Conservation (phyloP, 2,797 vertebrate species). For the Macroramphosus scolopax region DNA sequence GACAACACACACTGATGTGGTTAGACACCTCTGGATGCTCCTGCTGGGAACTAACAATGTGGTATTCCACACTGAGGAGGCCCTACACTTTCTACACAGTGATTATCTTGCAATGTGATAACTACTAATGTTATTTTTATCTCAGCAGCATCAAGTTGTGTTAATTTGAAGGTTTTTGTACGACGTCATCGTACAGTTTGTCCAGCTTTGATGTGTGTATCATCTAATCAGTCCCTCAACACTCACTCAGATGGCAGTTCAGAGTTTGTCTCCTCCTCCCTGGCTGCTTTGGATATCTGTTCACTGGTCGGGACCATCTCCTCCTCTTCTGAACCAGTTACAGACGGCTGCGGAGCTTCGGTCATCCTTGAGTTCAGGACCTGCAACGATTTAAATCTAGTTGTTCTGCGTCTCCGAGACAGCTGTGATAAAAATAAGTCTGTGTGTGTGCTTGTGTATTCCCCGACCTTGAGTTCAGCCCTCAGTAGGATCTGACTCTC, state of each 20-base stretch:
- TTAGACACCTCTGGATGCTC: no score
- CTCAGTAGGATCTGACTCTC: constrained; percentile 84
- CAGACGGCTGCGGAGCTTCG: constrained; percentile 45
- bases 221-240: constrained; percentile 7
- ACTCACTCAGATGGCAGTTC: constrained; percentile 57
- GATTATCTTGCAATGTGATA: no score
- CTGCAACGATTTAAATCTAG: constrained; percentile 56
- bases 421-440: background rate
- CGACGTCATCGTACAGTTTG: no score
- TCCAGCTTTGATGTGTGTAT: background rate
- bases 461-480: constrained; percentile 83
- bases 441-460: constrained; percentile 3
- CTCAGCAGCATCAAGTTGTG: no score
- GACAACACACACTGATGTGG: constrained; percentile 29
- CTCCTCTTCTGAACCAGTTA: constrained; percentile 35
- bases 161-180: no score
- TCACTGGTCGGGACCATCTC: constrained; percentile 18
- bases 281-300: constrained; percentile 20
- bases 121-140: no score
- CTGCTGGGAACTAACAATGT: no score
- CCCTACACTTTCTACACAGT: no score
- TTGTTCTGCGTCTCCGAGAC: background rate
- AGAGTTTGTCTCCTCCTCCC: constrained; percentile 45
- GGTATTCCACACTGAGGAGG: no score
- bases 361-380: constrained; percentile 73